Evolutionary conservation across 2,113 vertebrate genomes (phyloP).

Genomic region (Acrocephalus kingi): DNA sequence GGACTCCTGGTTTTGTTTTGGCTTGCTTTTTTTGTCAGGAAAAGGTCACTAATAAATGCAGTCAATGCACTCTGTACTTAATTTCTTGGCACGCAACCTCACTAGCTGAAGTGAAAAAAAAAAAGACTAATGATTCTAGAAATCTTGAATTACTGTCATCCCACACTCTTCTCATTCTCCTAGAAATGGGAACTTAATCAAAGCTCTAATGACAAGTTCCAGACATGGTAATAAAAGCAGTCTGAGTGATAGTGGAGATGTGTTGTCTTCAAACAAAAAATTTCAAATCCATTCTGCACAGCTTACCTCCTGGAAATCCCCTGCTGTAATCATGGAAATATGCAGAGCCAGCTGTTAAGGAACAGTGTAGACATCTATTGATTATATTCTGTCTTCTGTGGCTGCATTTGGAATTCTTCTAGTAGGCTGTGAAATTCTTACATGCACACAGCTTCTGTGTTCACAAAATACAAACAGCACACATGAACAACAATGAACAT

Average conservation of each 20-base stretch:
- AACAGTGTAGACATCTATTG: not conserved
- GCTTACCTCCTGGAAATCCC: not conserved
- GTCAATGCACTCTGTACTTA: not conserved
- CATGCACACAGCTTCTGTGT: not conserved
- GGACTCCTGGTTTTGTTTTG: not conserved
- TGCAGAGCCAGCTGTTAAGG: not conserved
- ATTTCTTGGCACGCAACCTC: not conserved
- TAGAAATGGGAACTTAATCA: slow-evolving; percentile 22
- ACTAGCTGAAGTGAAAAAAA: not conserved
- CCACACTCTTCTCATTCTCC: not conserved
- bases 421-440: not conserved
- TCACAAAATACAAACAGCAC: not conserved
- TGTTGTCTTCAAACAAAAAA: slow-evolving; percentile 18
- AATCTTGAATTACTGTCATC: not conserved
- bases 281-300: not conserved
- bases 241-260: not conserved
- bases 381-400: not conserved
- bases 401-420: not conserved
- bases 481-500: not conserved
- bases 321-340: not conserved
- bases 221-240: slow-evolving; percentile 22
- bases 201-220: slow-evolving; percentile 18
- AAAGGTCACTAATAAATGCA: not conserved
- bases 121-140: not conserved
- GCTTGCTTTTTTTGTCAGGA: not conserved